Conservation (phyloP, 2,113 vertebrate genomes). For the Fregetta grallaria region DNA sequence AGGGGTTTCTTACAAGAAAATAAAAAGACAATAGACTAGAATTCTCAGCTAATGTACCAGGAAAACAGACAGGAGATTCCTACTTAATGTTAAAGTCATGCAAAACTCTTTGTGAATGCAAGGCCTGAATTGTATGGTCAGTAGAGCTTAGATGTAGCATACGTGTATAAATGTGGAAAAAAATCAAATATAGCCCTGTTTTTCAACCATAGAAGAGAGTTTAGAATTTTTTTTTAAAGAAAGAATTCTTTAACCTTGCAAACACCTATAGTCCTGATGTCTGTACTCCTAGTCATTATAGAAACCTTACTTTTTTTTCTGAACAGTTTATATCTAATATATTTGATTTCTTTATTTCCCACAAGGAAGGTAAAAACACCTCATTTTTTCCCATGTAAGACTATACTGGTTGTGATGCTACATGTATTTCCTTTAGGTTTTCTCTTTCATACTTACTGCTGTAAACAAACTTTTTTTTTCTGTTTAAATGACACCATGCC, state of each 20-base stretch:
- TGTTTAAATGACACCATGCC: not conserved
- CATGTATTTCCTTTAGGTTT: not conserved
- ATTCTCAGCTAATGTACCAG: not conserved
- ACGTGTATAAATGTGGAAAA: not conserved
- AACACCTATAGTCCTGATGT: not conserved
- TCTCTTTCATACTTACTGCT: not conserved
- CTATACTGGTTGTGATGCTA: not conserved
- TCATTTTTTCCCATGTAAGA: not conserved
- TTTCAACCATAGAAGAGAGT: not conserved
- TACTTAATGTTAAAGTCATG: not conserved
- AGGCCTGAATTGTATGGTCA: not conserved
- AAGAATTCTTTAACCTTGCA: not conserved
- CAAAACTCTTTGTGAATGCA: not conserved
- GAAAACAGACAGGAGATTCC: not conserved
- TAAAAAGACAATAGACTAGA: not conserved
- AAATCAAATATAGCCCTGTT: not conserved
- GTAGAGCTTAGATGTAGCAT: not conserved
- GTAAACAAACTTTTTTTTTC: not conserved
- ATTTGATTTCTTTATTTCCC: not conserved
- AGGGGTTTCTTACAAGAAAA: not conserved
- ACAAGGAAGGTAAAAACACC: not conserved
- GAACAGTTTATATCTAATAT: not conserved
- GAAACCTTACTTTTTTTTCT: not conserved
- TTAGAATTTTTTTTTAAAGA: not conserved
- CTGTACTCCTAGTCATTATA: not conserved